Evolutionary conservation across 2,797 vertebrate genomes (phyloP).

Genomic region (Phaenicophaeus curvirostris): DNA sequence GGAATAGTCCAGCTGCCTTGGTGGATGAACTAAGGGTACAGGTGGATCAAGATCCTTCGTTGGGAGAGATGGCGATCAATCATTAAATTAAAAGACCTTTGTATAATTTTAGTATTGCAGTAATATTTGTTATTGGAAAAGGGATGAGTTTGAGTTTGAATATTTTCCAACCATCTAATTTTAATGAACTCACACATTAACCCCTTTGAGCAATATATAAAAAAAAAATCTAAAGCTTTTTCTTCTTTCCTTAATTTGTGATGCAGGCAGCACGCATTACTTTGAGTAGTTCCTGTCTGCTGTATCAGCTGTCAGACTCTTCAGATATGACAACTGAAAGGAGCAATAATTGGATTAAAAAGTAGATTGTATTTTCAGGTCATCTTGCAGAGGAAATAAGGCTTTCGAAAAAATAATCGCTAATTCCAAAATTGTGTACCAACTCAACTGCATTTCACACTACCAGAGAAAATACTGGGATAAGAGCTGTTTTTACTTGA

Average conservation of each 20-base stretch:
- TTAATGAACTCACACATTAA: not conserved
- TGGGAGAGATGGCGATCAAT: rapidly evolving
- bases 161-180: not conserved
- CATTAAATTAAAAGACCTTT: not conserved
- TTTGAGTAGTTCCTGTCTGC: not conserved
- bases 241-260: not conserved
- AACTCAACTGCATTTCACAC: not conserved
- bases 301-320: not conserved
- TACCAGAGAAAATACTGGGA: not conserved
- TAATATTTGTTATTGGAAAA: not conserved
- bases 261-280: not conserved
- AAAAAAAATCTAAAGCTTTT: not conserved
- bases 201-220: not conserved
- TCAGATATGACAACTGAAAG: not conserved
- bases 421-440: not conserved
- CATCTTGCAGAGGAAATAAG: not conserved
- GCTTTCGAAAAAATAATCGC: not conserved
- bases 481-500: not conserved
- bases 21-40: not conserved
- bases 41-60: not conserved
- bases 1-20: not conserved
- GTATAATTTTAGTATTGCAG: not conserved
- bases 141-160: not conserved
- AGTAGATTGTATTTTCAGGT: not conserved
- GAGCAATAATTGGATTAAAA: not conserved